Conservation (phyloP, 2,113 vertebrate genomes). For the Silurus glanis region DNA sequence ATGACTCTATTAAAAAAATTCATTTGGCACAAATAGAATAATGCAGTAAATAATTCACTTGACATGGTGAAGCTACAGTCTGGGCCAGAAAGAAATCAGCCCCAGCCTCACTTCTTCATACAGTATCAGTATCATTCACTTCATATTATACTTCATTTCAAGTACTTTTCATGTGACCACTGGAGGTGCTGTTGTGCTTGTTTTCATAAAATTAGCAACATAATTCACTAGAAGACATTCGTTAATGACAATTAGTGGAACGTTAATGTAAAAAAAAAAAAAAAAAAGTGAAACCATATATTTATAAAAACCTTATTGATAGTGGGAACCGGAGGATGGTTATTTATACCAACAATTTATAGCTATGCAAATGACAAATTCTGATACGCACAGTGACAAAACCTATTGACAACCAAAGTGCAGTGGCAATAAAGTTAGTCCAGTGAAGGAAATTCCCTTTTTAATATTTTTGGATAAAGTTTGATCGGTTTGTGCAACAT, state of each 20-base stretch:
- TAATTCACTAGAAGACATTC: not conserved
- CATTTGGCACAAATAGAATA: no score
- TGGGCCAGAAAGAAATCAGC: not conserved
- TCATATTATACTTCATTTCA: no score
- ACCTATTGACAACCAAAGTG: not conserved
- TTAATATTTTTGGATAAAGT: constrained; percentile 15
- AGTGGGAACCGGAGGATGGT: not conserved
- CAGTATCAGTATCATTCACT: no score
- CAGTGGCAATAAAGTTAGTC: not conserved
- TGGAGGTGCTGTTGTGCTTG: no score
- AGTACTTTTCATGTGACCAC: not conserved
- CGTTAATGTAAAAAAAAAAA: not conserved
- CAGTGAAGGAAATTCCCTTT: not conserved
- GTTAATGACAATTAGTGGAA: not conserved
- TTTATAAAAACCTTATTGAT: not conserved
- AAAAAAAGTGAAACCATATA: not conserved
- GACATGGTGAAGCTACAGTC: not conserved
- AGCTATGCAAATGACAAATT: not conserved
- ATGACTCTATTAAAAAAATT: no score
- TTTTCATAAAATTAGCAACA: no score
- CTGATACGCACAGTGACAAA: not conserved
- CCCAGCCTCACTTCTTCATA: not conserved
- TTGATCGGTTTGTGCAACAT: not conserved
- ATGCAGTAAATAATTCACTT: no score
- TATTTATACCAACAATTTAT: not conserved